Conservation (phyloP, 2,113 vertebrate genomes). For the Oenanthe melanoleuca region DNA sequence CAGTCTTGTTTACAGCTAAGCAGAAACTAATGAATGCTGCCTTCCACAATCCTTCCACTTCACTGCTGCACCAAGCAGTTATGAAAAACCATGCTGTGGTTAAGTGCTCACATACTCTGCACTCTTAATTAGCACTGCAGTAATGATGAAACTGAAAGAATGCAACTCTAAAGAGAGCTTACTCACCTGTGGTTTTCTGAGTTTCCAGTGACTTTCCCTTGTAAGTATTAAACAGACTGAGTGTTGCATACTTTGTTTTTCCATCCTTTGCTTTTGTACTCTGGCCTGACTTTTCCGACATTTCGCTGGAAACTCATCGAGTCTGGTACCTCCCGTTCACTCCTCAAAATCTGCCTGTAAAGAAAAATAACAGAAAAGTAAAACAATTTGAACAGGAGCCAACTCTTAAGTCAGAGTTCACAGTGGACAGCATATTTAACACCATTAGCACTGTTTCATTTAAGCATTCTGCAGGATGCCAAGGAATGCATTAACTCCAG, state of each 20-base stretch:
- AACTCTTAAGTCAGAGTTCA: not conserved
- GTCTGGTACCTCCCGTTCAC: slow-evolving; percentile 90
- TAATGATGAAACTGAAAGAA: not conserved
- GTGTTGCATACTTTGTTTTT: slow-evolving; percentile 99
- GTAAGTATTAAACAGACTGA: slow-evolving; percentile 99
- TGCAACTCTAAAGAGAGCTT: not conserved
- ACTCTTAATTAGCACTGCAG: not conserved
- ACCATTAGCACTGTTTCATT: not conserved
- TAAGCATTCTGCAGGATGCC: not conserved
- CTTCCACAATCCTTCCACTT: not conserved
- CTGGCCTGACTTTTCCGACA: slow-evolving; percentile 99
- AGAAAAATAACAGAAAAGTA: not conserved
- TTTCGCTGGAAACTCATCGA: slow-evolving; percentile 99
- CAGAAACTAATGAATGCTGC: not conserved
- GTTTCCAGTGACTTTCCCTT: slow-evolving; percentile 99
- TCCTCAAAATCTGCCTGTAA: slow-evolving; percentile 85
- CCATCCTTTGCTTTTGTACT: slow-evolving; percentile 99
- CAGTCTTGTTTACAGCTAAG: not conserved
- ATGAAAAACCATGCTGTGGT: not conserved
- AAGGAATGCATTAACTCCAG: not conserved
- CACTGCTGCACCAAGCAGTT: not conserved
- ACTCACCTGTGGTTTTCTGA: slow-evolving; percentile 96
- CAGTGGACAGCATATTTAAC: not conserved
- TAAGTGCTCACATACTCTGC: not conserved
- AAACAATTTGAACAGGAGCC: not conserved